These are phyloP conservation scores for Lasioglossum oenotherae DNA, from an alignment of 2,888 invertebrate species.

Conservation along the genomic window DNA sequence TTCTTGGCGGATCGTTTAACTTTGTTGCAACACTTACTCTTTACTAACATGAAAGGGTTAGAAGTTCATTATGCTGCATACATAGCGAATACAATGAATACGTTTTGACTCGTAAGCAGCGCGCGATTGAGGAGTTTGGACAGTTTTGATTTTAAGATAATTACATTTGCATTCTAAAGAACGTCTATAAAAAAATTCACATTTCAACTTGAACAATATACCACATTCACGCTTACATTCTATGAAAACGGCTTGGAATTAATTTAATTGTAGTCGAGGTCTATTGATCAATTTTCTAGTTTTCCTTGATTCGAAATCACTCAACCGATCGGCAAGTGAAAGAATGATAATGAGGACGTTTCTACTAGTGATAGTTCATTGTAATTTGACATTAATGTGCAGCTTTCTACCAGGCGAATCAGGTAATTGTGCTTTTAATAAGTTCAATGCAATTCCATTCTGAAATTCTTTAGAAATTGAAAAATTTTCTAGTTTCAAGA, in stretches of 20 bases:
- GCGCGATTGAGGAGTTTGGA: neutral
- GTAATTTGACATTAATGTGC: slow-evolving; percentile 2
- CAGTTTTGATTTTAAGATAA: neutral
- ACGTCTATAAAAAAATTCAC: neutral
- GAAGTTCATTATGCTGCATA: neutral
- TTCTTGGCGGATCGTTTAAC: slow-evolving; percentile 12
- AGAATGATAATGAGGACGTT: neutral
- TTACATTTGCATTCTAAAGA: neutral
- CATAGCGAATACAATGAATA: neutral
- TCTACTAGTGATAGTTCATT: slow-evolving; percentile 14
- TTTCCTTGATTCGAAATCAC: neutral
- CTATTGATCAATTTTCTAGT: neutral
- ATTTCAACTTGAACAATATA: neutral
- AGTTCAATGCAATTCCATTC: neutral
- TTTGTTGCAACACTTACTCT: slow-evolving; percentile 14
- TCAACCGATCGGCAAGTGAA: neutral
- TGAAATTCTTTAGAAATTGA: neutral
- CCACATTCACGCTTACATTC: neutral
- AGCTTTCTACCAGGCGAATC: slow-evolving; percentile 19
- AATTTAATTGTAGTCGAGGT: neutral
- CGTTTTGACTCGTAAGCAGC: neutral
- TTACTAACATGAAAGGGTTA: slow-evolving; percentile 10
- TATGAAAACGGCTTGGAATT: neutral
- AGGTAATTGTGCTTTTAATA: neutral
- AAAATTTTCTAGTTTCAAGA: neutral